Evolutionary conservation across 1,140 invertebrate species (phyloP), one percentile per base, ranked within the genome.

Genomic region (Anastatus disparis): DNA sequence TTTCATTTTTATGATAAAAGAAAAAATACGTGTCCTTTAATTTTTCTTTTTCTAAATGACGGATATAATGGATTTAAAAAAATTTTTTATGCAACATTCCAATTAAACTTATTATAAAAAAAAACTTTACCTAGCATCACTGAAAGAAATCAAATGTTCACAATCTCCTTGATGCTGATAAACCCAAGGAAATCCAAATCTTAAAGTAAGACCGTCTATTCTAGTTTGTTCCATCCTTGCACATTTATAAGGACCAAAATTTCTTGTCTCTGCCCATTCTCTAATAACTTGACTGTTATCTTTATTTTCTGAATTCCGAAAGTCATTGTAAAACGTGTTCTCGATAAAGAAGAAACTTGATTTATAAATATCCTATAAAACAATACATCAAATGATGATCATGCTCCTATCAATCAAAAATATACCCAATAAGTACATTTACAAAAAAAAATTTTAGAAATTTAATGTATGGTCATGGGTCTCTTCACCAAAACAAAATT

Each of bases 121-220:
- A n/a, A n/a, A 35, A 35, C 10, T 3, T 69, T 82, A 88, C 90
- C 89, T 88, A 3, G 89, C 86, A 81, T 95, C 92, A 10, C 89
- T 91, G 74, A 97, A 92, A 1, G 91, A 86, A 76, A 97, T 88
- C 1, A 96, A 77, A 83, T 97, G 95, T 82, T 97, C 94, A 85
- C 95, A 97, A 76, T 91, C 89, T n/a, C 94, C 95, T 82, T 95
- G 93, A 85, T 96, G 94, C 31, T 92, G 86, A 85, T 95, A 97
- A 4, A 95, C 88, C 88, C 93, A 93, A 0, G 94, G 93, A 78
- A 91, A 90, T 1, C 94, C 94, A 56, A 95, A 86, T 63, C 86
- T 86, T 2, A 94, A 73, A 1, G 78, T 81, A 0, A 95, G 83
- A 70, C 93, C 89, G 50, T 90, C 83, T 50, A 96, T 88, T 7